A percentile compares a stretch with the other conserved stretches of the same genome.
phyloP scores from a whole-genome alignment of 2,113 vertebrate species.

The Spermophilus dauricus region DNA sequence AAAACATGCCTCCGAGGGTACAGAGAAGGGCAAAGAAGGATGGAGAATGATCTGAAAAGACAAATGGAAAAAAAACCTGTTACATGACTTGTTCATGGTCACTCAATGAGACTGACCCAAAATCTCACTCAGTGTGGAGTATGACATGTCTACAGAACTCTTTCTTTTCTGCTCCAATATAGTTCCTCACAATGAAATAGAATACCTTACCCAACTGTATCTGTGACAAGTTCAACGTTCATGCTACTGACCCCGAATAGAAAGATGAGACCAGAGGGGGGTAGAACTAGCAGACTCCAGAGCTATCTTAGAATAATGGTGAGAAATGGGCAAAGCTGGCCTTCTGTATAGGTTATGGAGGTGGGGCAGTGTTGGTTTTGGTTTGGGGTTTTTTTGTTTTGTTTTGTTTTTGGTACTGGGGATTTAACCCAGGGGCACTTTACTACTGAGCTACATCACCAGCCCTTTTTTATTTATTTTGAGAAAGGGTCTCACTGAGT shows the following conservation, averaged over 20 bases:
- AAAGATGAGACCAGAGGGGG: neutral
- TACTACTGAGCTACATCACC: too few species aligned
- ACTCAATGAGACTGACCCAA: neutral
- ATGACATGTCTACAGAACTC: neutral
- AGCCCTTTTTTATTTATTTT: too few species aligned
- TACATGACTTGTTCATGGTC: neutral
- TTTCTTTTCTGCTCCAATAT: neutral
- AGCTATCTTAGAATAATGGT: neutral
- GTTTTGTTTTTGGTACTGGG: too few species aligned
- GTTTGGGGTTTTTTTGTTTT: too few species aligned
- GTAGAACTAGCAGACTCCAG: neutral
- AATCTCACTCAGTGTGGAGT: neutral
- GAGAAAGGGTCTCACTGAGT: too few species aligned
- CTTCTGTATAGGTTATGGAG: neutral
- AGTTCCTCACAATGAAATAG: neutral
- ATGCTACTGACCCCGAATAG: neutral
- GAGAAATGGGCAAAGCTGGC: neutral
- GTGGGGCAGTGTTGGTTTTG: too few species aligned
- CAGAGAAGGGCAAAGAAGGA: neutral
- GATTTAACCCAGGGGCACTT: too few species aligned
- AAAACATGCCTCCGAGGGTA: neutral
- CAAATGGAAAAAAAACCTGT: neutral
- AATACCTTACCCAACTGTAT: neutral
- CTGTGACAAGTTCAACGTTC: neutral
- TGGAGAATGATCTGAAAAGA: neutral